Percentiles rank a stretch among this genome's conserved stretches.
Evolutionary conservation across 2,888 invertebrate species (phyloP).

Genomic region (Drosophila flavopinicola): DNA sequence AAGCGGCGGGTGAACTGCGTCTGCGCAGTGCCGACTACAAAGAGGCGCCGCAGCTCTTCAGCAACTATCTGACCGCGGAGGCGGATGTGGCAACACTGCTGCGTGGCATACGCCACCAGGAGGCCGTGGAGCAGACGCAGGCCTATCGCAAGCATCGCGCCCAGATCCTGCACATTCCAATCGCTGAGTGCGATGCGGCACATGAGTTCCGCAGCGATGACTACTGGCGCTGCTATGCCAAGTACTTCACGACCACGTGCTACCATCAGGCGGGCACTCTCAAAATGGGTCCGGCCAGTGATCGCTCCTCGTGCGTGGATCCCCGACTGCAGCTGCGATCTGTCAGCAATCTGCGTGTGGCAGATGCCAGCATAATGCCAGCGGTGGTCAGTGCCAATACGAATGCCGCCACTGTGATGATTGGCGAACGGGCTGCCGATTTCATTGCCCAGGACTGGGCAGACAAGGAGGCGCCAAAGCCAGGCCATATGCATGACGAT

Average conservation of each 20-base stretch:
- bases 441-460: conserved; percentile 78
- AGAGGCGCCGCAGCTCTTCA: conserved; percentile 87
- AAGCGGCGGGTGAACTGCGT: conserved; percentile 85
- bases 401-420: conserved; percentile 94
- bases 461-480: neutral
- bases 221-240: conserved; percentile 89
- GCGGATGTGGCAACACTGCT: conserved; percentile 86
- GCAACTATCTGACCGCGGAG: conserved; percentile 87
- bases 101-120: conserved; percentile 84
- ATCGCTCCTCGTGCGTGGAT: conserved; percentile 88
- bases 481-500: conserved; percentile 35
- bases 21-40: conserved; percentile 85
- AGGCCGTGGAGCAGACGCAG: conserved; percentile 82
- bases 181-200: conserved; percentile 71
- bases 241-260: conserved; percentile 88
- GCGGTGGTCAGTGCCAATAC: conserved; percentile 91
- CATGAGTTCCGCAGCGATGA: conserved; percentile 59
- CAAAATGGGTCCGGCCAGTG: conserved; percentile 88
- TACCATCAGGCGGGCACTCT: conserved; percentile 89
- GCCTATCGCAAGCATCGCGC: conserved; percentile 82
- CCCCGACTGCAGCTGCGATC: conserved; percentile 88
- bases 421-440: conserved; percentile 92
- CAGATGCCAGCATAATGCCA: conserved; percentile 93
- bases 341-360: conserved; percentile 87
- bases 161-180: conserved; percentile 61